Percentiles rank a stretch among this genome's conserved stretches.
Conservation (phyloP, 1,140 invertebrate species). For the Arctopsyche grandis region DNA sequence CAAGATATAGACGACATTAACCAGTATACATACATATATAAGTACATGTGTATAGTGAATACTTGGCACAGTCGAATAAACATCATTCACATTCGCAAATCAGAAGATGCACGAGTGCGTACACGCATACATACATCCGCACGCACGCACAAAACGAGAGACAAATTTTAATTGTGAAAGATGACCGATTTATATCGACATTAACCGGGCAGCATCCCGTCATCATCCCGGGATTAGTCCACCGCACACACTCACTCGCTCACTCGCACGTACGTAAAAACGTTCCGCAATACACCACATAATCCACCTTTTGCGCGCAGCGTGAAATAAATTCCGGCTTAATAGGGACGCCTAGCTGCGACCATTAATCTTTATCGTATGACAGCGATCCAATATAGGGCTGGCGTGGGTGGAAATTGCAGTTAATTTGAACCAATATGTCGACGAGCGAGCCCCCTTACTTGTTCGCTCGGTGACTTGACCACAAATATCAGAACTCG, state of each 20-base stretch:
- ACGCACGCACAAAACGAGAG: background rate
- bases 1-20: too few relatives aligned
- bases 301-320: constrained; percentile 10
- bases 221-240: constrained; percentile 7
- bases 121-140: too few relatives aligned
- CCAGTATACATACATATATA: too few relatives aligned
- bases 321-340: constrained; percentile 2
- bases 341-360: too few relatives aligned
- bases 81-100: too few relatives aligned
- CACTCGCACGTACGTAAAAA: background rate
- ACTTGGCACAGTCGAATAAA: too few relatives aligned
- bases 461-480: too few relatives aligned
- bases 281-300: background rate
- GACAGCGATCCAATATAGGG: constrained; percentile 49
- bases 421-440: constrained; percentile 54
- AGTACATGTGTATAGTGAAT: too few relatives aligned
- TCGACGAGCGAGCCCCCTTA: constrained; percentile 19
- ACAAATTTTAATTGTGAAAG: background rate
- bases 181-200: background rate
- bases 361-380: constrained; percentile 50
- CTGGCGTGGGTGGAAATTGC: constrained; percentile 51
- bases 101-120: too few relatives aligned
- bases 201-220: background rate
- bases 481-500: too few relatives aligned
- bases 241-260: background rate